These are phyloP conservation scores for Pollachius pollachius DNA, from an alignment of 2,113 vertebrate genomes.

Conservation along the genomic window DNA sequence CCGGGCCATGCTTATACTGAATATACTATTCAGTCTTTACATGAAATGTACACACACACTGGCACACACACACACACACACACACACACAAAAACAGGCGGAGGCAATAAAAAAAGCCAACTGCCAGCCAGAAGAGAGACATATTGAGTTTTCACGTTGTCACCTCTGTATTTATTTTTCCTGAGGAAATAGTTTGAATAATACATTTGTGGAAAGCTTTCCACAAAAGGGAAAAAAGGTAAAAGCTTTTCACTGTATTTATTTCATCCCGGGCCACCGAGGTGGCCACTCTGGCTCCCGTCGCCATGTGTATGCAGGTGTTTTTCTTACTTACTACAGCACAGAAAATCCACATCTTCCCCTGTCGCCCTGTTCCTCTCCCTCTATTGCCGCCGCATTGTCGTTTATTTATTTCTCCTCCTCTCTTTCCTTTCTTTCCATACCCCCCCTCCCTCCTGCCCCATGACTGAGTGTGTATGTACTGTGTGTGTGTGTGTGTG, in stretches of 20 bases:
- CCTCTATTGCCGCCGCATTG: not conserved
- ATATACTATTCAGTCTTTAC: not conserved
- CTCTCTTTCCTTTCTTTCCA: not conserved
- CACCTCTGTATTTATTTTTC: constrained; percentile 23
- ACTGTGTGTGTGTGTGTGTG: too few species aligned
- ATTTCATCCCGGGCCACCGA: constrained; percentile 42
- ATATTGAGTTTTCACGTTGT: constrained; percentile 47
- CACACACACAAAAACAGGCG: constrained; percentile 12
- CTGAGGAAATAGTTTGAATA: constrained; percentile 52
- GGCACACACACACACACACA: not conserved
- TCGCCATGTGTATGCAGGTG: constrained; percentile 17
- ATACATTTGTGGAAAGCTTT: constrained; percentile 44
- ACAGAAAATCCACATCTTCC: not conserved
- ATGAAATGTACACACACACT: not conserved
- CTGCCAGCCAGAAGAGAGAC: constrained; percentile 23
- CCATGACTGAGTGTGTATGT: too few species aligned
- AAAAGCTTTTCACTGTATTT: constrained; percentile 71
- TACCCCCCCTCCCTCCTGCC: not conserved
- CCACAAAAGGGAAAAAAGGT: constrained; percentile 32
- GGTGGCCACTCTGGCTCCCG: constrained; percentile 23
- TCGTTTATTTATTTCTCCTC: not conserved
- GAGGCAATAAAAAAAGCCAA: constrained; percentile 18
- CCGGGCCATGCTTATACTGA: not conserved
- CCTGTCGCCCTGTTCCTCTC: too few species aligned
- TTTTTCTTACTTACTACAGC: not conserved